Conservation (phyloP, 2,888 invertebrate genomes). For the Drosophila tanythrix region DNA sequence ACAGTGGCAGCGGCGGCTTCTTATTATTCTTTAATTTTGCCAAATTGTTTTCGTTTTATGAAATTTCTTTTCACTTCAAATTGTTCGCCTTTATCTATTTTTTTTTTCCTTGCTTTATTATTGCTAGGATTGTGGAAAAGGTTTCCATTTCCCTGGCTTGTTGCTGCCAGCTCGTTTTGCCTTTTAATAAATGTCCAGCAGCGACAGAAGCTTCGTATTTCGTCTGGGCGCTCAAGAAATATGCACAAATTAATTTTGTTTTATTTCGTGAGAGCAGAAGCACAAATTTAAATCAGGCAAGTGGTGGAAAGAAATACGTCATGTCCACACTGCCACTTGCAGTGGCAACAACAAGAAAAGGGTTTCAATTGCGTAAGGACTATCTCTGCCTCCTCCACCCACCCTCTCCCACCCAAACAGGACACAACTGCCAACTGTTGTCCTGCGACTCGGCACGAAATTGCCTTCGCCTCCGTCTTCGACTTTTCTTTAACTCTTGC, state of each 20-base stretch:
- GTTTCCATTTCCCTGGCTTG: slow-evolving; percentile 56
- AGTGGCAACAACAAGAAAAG: slow-evolving; percentile 70
- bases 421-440: slow-evolving; percentile 57
- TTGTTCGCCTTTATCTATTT: slow-evolving; percentile 7
- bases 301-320: slow-evolving; percentile 71
- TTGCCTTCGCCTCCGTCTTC: slow-evolving; percentile 28
- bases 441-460: slow-evolving; percentile 42
- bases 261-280: slow-evolving; percentile 65
- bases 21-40: slow-evolving; percentile 84
- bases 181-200: slow-evolving; percentile 79
- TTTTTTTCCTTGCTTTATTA: slow-evolving; percentile 58
- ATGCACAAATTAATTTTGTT: slow-evolving; percentile 82
- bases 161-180: slow-evolving; percentile 56
- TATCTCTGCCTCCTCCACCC: slow-evolving; percentile 11
- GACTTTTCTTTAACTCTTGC: slow-evolving; percentile 36
- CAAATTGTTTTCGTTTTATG: slow-evolving; percentile 85
- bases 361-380: slow-evolving; percentile 66
- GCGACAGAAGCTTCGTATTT: slow-evolving; percentile 65
- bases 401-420: slow-evolving; percentile 25
- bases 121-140: slow-evolving; percentile 71
- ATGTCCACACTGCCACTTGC: slow-evolving; percentile 57
- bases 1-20: slow-evolving; percentile 47
- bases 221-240: slow-evolving; percentile 78
- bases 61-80: slow-evolving; percentile 81
- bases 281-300: slow-evolving; percentile 75